These are phyloP conservation scores for Ailuropoda melanoleuca DNA, from an alignment of 2,113 vertebrate genomes.

Conservation along the genomic window DNA sequence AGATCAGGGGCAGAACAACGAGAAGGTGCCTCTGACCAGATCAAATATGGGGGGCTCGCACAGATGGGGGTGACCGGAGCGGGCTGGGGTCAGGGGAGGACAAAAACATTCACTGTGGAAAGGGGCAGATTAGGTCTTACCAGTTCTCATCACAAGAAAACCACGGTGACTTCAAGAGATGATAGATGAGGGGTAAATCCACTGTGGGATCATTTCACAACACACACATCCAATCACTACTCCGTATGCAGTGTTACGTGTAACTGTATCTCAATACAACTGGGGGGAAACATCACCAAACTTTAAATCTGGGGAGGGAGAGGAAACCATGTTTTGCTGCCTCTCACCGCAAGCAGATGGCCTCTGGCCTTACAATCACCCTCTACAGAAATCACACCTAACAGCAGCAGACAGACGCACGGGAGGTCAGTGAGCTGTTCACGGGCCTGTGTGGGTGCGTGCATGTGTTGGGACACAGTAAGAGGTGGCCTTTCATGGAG, in stretches of 20 bases:
- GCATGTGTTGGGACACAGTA: neutral
- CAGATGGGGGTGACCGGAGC: neutral
- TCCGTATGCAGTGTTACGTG: neutral
- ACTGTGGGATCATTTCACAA: neutral
- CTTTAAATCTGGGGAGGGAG: neutral
- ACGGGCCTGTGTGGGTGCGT: neutral
- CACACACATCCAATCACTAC: neutral
- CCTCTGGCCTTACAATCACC: neutral
- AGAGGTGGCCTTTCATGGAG: neutral
- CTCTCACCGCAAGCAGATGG: neutral
- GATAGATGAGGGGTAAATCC: no score
- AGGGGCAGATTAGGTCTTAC: neutral
- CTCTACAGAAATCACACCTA: neutral
- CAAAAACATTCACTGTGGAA: neutral
- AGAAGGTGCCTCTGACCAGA: neutral
- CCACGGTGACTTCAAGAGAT: neutral
- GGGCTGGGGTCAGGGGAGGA: neutral
- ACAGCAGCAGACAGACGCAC: fast-evolving
- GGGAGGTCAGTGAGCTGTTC: neutral
- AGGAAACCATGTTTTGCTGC: neutral
- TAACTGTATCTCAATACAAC: neutral
- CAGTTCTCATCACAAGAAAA: neutral
- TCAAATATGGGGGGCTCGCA: neutral
- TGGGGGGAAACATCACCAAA: neutral
- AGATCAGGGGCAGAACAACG: neutral